Conservation (phyloP, 2,888 invertebrate species). For the Pharmacophagus antenor region DNA sequence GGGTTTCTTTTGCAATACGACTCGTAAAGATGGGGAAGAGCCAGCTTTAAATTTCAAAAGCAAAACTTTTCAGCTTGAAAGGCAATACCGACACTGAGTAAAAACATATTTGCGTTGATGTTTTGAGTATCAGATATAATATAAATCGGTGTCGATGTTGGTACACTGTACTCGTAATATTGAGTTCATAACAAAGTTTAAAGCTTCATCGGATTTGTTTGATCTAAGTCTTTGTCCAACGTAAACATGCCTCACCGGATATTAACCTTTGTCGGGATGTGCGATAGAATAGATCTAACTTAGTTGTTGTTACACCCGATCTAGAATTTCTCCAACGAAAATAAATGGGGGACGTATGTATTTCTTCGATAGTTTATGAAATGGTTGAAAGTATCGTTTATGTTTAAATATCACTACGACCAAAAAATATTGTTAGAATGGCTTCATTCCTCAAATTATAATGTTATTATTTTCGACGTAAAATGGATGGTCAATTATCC, state of each 20-base stretch:
- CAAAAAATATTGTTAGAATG: too few species aligned
- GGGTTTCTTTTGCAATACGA: too few species aligned
- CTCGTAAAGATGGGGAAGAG: too few species aligned
- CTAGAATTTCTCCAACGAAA: neutral
- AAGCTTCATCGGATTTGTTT: slow-evolving; percentile 24
- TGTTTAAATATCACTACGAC: too few species aligned
- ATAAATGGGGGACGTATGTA: neutral
- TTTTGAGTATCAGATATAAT: neutral
- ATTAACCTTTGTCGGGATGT: slow-evolving; percentile 26
- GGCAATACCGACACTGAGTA: too few species aligned
- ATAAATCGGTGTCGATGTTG: neutral
- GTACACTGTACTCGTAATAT: neutral
- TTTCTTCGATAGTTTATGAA: too few species aligned
- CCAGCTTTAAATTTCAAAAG: too few species aligned
- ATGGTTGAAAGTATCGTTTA: too few species aligned
- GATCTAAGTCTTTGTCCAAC: slow-evolving; percentile 18
- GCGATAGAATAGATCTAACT: slow-evolving; percentile 20
- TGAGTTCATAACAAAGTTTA: slow-evolving; percentile 18
- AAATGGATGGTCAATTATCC: neutral
- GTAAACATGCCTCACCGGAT: slow-evolving; percentile 25
- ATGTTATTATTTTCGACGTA: too few species aligned
- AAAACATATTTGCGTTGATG: neutral
- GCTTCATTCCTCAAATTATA: too few species aligned
- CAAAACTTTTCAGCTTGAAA: neutral
- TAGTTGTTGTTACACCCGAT: neutral